These are phyloP conservation scores for Paragorgia papillata DNA, from an alignment of 92 coral and sea anemone genomes.

Conservation along the genomic window DNA sequence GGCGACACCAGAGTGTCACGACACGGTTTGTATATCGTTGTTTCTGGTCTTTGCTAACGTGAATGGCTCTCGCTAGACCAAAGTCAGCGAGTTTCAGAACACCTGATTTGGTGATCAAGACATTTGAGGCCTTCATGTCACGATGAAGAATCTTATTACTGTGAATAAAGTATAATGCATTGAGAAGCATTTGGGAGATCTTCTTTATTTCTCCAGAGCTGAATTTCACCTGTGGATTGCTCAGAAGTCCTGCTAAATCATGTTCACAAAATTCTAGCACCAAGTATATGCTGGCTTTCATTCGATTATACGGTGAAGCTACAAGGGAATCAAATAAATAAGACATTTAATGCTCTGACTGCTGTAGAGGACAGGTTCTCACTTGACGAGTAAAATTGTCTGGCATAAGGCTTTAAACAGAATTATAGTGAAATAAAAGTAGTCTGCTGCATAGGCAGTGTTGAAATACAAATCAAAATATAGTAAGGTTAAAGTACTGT, in stretches of 20 bases:
- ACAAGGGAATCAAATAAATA: constrained; percentile 15
- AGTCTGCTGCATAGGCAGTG: too few relatives aligned
- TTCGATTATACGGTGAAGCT: constrained; percentile 97
- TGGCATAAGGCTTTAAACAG: too few relatives aligned
- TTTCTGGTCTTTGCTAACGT: constrained; percentile 84
- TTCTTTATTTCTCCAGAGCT: constrained; percentile 89
- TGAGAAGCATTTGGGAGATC: constrained; percentile 89
- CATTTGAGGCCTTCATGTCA: constrained; percentile 99
- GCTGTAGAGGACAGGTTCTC: too few relatives aligned
- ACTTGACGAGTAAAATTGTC: too few relatives aligned
- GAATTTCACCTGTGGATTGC: constrained; percentile 91
- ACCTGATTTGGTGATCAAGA: constrained; percentile 96
- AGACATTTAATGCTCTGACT: too few relatives aligned
- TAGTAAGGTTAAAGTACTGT: too few relatives aligned
- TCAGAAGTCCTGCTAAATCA: constrained; percentile 97
- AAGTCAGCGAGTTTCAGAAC: constrained; percentile 94
- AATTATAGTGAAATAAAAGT: too few relatives aligned
- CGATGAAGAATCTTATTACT: constrained; percentile 97
- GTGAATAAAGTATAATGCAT: constrained; percentile 98
- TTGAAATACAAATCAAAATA: too few relatives aligned
- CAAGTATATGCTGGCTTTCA: constrained; percentile 96
- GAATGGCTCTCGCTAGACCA: constrained; percentile 96
- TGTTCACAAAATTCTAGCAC: constrained; percentile 99
- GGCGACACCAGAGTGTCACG: constrained; percentile 97
- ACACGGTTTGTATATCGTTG: constrained; percentile 96